phyloP scores from a whole-genome alignment of 2,113 vertebrate species.

The Gorilla gorilla region DNA sequence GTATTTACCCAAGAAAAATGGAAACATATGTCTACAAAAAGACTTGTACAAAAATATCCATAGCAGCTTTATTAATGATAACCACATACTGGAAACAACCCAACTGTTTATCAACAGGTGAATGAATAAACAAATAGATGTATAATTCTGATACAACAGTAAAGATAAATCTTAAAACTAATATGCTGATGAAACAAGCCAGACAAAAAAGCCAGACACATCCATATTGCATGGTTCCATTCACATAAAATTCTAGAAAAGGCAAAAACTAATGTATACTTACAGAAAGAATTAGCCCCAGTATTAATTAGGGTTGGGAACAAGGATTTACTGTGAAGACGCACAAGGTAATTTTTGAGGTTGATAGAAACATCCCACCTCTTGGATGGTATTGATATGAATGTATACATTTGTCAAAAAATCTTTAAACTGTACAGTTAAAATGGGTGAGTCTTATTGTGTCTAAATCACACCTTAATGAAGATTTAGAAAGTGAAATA shows the following conservation, averaged over 20 bases:
- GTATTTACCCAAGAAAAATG: constrained; percentile 46
- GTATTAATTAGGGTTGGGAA: neutral
- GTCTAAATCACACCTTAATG: neutral
- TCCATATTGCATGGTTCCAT: neutral
- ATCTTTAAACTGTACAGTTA: neutral
- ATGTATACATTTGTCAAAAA: neutral
- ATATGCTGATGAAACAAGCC: neutral
- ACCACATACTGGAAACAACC: neutral
- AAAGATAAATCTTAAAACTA: neutral
- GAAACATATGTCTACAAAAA: neutral
- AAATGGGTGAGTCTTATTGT: neutral
- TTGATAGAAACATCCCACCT: neutral
- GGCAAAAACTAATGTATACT: neutral
- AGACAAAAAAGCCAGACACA: neutral
- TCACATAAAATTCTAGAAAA: neutral
- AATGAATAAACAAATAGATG: neutral
- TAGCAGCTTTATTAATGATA: constrained; percentile 3
- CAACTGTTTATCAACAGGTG: neutral
- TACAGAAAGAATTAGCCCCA: neutral
- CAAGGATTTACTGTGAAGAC: neutral
- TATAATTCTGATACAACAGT: neutral
- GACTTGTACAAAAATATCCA: neutral
- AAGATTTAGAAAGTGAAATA: neutral
- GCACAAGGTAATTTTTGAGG: neutral
- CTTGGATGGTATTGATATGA: neutral